Base-by-base conservation (phyloP, 1,140 invertebrate genomes). In the Schmidtea mediterranea region DNA sequence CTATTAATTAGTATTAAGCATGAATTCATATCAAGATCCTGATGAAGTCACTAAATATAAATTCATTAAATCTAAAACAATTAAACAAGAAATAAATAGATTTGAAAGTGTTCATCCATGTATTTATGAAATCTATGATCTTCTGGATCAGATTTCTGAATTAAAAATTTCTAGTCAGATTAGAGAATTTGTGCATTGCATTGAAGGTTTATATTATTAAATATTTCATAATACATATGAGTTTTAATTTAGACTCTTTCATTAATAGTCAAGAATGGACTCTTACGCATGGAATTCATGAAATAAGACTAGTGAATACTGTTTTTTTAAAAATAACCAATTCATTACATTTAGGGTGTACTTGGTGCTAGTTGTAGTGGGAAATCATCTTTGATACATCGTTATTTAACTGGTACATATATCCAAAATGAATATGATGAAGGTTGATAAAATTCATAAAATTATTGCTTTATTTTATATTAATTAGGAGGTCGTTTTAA, bases 241-340 rank as follows among this genome's bases (percentile, higher is more conserved):
- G 3, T 32, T 32, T 10, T 32, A 6, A 59, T 80, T 48, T 72
- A 95, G 89, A 95, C 76, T 92, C 89, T n/a, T 97, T 97, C 71
- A 87, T 97, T 21, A 95, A 95, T 67, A 90, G 83, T 63, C 89
- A 95, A 74, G 90, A 97, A 77, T 97, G 90, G 89, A 97, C 90
- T 0, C 69, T 95, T 46, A 79, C 81, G 36, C 73, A 87, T 53
- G 73, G 76, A 36, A 84, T 95, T n/a, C 81, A 82, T 41, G 86
- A 94, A 64, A 65, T 97, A 46, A 74, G 86, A 52, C 68, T 97
- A 6, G 26, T 32, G 10, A 32, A 6, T 32, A 10, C 3, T 32
- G 26, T 6, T 6, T 6, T 6, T 32, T 32, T 32, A 32, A 32
- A 32, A 6, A 32, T 32, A 32, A 32, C 10, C 10, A 32, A 32